phyloP scores from a whole-genome alignment of 2,113 vertebrate genomes.

The Heterotilapia buettikoferi region DNA sequence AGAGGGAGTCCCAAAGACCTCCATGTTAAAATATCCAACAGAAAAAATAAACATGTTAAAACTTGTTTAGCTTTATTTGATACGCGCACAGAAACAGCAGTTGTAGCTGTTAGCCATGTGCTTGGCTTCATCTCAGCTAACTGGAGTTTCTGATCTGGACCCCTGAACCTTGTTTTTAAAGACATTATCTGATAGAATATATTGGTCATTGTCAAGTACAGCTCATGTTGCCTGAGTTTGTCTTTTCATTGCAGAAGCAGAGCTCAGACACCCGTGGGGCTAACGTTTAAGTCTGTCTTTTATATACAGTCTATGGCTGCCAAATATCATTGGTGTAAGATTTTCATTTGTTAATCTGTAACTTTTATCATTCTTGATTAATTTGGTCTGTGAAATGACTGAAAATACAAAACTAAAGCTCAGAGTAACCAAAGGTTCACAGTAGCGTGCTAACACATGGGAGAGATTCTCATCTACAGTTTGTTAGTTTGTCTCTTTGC shows the following conservation, averaged over 20 bases:
- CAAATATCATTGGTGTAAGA: fast-evolving
- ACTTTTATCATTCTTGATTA: not conserved
- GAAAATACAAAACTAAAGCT: not conserved
- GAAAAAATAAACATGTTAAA: not conserved
- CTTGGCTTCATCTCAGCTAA: fast-evolving
- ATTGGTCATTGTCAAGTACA: not conserved
- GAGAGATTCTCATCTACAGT: not conserved
- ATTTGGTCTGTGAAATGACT: fast-evolving
- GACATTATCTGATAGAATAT: fast-evolving
- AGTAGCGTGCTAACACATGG: fast-evolving
- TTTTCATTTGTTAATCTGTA: not conserved
- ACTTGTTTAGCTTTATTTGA: not conserved
- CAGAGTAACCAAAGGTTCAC: not conserved
- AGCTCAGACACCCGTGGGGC: not conserved
- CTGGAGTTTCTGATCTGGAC: not conserved
- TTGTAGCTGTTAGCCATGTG: not conserved
- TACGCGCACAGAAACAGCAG: not conserved
- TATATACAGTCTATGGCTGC: not conserved
- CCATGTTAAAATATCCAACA: fast-evolving
- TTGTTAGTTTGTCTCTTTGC: not conserved
- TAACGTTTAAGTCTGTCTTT: fast-evolving
- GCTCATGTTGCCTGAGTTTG: not conserved
- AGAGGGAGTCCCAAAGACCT: not conserved
- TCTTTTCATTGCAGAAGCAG: not conserved
- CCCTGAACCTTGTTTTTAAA: not conserved